Base-by-base conservation (phyloP, 2,888 invertebrate species). In the Darwinula stevensoni region DNA sequence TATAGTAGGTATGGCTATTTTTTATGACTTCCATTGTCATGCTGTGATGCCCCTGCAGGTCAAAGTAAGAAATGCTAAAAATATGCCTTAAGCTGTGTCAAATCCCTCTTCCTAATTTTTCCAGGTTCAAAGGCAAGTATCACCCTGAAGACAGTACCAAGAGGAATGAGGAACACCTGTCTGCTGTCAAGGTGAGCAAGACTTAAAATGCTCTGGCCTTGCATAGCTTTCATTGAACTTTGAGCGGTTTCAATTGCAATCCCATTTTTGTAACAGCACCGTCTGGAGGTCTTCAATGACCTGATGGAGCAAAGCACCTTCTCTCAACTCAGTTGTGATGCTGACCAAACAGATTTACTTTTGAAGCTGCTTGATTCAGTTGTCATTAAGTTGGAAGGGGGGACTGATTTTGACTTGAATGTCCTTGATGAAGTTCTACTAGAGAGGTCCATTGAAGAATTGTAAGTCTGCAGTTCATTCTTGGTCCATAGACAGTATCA, bases 101-200 rank as follows among this genome's bases (percentile, higher is more conserved):
- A n/a, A n/a, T n/a, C n/a, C n/a, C n/a, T n/a, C n/a, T n/a, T n/a
- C n/a, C n/a, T n/a, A n/a, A n/a, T n/a, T n/a, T n/a, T n/a, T n/a
- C n/a, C n/a, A 97, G 97, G 94, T 97, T 97, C 63, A 86, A 88
- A 57, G 68, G 76, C 43, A 94, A 94, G 59, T 99, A 94, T 49
- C 94, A 97, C 52, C 97, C 97, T 3, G 84, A 86, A 52, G 91
- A 94, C 47, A 78, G 78, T 32, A 63, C 73, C 17, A 82, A 74
- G 51, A 59, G 80, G 34, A 78, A 74, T 51, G 74, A 76, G 13
- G 86, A 88, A 46, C 76, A 82, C 44, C 57, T 69, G 34, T 54
- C 59, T 34, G 71, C 75, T 35, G 56, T 84, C 27, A 72, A 70
- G 64, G 80, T 78, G 57, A 44, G 39, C 27, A 27, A 13, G 22